Evolutionary conservation across 2,797 vertebrate genomes (phyloP).

Genomic region (Xenentodon cancila): DNA sequence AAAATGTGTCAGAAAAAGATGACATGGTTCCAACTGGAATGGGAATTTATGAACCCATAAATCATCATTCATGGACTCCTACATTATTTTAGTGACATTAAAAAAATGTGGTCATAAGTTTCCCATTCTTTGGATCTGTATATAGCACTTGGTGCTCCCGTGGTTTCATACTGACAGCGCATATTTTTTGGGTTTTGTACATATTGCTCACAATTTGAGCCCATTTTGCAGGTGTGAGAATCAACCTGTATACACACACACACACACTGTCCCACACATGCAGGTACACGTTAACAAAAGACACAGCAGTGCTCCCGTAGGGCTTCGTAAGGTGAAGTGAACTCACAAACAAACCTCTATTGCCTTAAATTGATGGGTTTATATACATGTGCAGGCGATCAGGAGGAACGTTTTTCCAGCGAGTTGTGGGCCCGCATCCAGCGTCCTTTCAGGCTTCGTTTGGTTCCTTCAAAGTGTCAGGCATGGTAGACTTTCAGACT

Average conservation of each 20-base stretch:
- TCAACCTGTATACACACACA: conserved; percentile 4
- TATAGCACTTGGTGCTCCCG: conserved; percentile 64
- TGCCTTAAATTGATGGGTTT: conserved; percentile 53
- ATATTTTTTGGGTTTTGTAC: conserved; percentile 47
- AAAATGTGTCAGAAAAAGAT: conserved; percentile 32
- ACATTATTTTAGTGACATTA: conserved; percentile 3
- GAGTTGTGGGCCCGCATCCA: background rate
- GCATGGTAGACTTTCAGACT: no score
- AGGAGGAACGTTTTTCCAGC: conserved; percentile 27
- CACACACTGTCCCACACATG: conserved; percentile 28
- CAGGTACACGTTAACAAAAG: conserved; percentile 51
- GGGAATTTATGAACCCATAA: conserved; percentile 51
- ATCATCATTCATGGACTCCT: conserved; percentile 30
- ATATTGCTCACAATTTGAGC: conserved; percentile 74
- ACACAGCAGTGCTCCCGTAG: conserved; percentile 54
- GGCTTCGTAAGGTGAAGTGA: conserved; percentile 32
- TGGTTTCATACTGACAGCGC: conserved; percentile 51
- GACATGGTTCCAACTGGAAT: conserved; percentile 39
- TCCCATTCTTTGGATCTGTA: conserved; percentile 51
- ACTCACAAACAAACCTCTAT: conserved; percentile 64
- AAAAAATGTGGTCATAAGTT: conserved; percentile 23
- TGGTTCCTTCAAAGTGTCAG: no score
- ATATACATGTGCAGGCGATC: conserved; percentile 34
- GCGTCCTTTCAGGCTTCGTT: background rate
- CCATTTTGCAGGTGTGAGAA: conserved; percentile 49